Evolutionary conservation across 2,113 vertebrate species (phyloP).

Genomic region (Rhinogobius similis): DNA sequence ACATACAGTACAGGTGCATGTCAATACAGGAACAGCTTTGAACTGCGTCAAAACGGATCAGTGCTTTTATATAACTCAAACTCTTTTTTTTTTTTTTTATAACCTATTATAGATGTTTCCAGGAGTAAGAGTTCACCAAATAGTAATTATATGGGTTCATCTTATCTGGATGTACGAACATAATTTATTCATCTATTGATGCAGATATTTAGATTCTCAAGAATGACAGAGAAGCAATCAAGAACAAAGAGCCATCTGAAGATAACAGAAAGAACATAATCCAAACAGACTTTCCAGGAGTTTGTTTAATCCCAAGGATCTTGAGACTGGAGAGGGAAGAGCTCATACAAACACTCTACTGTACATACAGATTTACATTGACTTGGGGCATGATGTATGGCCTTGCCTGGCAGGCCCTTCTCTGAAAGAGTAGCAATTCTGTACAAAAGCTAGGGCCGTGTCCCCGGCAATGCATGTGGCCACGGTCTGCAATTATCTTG

Average conservation of each 20-base stretch:
- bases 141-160: too few species aligned
- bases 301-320: conserved; percentile 68
- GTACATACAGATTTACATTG: conserved; percentile 74
- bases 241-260: background rate
- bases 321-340: conserved; percentile 54
- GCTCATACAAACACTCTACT: conserved; percentile 71
- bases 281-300: conserved; percentile 53
- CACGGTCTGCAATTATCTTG: background rate
- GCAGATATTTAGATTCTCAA: too few species aligned
- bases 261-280: conserved; percentile 8
- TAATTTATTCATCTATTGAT: too few species aligned
- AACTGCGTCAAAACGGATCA: too few species aligned
- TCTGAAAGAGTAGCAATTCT: conserved; percentile 33
- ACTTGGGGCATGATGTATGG: conserved; percentile 42
- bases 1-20: too few species aligned
- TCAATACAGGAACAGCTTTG: too few species aligned
- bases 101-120: too few species aligned
- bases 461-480: conserved; percentile 31
- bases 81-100: too few species aligned
- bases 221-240: too few species aligned
- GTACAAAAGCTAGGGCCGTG: conserved; percentile 36
- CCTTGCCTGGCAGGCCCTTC: conserved; percentile 27
- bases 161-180: too few species aligned
- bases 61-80: too few species aligned
- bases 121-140: too few species aligned